A percentile compares a stretch with the other conserved stretches of the same genome.
Conservation (phyloP, 2,797 vertebrate species). For the Balearica regulorum region DNA sequence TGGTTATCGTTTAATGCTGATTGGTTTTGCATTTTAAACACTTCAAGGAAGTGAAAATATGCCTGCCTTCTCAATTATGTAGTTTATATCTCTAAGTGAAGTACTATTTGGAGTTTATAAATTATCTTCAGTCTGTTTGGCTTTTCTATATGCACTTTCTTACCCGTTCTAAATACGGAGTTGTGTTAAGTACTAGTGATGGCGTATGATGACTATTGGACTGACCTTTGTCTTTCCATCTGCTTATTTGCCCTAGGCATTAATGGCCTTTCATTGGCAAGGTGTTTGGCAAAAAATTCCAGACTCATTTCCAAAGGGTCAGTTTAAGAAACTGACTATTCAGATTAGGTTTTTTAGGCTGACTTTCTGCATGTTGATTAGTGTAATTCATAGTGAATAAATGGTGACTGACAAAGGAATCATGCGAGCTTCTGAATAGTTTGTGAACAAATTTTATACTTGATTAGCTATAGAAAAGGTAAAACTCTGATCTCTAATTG, state of each 20-base stretch:
- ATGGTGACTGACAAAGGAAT: background rate
- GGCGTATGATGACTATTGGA: background rate
- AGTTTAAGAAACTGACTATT: background rate
- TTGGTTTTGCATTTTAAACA: background rate
- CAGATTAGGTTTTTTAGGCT: background rate
- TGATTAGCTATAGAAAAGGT: background rate
- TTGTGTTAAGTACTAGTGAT: background rate
- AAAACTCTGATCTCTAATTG: background rate
- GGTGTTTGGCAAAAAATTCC: background rate
- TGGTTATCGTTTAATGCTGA: background rate
- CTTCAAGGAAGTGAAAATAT: background rate
- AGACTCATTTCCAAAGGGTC: background rate
- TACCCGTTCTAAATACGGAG: background rate
- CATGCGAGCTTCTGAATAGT: background rate
- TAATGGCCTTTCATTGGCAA: background rate
- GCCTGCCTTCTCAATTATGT: background rate
- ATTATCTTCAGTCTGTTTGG: background rate
- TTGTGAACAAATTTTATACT: background rate
- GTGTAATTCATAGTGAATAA: background rate
- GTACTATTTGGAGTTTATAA: background rate
- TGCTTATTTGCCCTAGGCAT: background rate
- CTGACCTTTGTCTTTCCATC: background rate
- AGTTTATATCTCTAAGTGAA: background rate
- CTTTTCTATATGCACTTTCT: background rate
- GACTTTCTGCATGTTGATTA: background rate